Conservation (phyloP, 2,797 vertebrate genomes). For the Sarcophilus harrisii region DNA sequence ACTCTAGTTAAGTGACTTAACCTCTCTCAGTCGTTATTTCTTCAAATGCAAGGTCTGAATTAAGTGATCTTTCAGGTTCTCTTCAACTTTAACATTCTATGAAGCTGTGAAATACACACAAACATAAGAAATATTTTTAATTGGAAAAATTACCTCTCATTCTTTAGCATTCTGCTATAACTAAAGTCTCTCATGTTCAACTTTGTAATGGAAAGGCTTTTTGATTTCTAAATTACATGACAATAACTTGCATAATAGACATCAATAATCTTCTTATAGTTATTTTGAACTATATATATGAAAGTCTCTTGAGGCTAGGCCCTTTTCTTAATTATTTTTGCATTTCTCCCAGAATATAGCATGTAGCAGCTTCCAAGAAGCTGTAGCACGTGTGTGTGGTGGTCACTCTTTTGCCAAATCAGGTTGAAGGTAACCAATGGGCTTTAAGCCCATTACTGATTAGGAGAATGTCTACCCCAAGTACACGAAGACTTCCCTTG, state of each 20-base stretch:
- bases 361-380: neutral
- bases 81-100: neutral
- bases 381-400: neutral
- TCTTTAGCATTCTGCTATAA: neutral
- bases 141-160: neutral
- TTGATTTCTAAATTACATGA: neutral
- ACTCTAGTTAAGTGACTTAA: neutral
- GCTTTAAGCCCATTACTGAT: neutral
- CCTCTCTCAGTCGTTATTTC: neutral
- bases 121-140: neutral
- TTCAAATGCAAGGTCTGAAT: neutral
- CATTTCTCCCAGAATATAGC: neutral
- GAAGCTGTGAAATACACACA: neutral
- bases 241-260: neutral
- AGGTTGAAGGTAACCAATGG: neutral
- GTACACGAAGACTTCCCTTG: neutral
- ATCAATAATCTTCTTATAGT: neutral
- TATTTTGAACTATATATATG: neutral
- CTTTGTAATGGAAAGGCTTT: neutral
- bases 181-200: neutral
- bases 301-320: neutral
- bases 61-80: neutral
- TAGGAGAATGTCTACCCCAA: neutral
- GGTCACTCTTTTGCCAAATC: neutral
- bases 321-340: neutral